phyloP scores from a whole-genome alignment of 2,113 vertebrate genomes.

The Anas platyrhynchos region DNA sequence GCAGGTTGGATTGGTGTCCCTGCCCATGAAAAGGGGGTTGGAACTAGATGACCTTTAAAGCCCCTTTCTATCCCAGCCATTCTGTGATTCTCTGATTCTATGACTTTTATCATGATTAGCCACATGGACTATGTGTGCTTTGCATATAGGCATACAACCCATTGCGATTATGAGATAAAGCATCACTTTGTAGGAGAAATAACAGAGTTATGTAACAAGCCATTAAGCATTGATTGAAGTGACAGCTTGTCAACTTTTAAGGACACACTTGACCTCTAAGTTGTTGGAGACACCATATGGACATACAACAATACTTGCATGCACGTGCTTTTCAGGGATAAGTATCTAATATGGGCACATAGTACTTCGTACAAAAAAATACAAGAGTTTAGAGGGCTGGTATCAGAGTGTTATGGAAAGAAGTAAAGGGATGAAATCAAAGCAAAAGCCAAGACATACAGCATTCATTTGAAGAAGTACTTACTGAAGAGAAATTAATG shows the following conservation, averaged over 20 bases:
- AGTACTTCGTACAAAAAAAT: rapidly evolving
- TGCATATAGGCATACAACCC: not conserved
- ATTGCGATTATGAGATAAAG: not conserved
- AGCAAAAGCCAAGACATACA: not conserved
- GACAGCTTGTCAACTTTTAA: not conserved
- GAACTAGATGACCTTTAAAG: not conserved
- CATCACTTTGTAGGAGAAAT: not conserved
- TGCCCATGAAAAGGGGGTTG: not conserved
- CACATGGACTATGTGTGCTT: rapidly evolving
- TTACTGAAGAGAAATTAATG: not conserved
- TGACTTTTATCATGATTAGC: not conserved
- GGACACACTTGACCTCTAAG: not conserved
- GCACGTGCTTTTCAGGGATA: not conserved
- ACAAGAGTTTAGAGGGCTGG: not conserved
- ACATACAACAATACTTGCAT: not conserved
- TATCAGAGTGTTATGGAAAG: not conserved
- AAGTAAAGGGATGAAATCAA: not conserved
- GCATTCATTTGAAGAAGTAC: not conserved
- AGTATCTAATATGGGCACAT: not conserved
- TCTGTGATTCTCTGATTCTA: not conserved
- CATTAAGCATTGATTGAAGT: not conserved
- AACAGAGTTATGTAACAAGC: rapidly evolving
- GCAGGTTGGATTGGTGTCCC: not conserved
- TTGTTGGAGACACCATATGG: not conserved
- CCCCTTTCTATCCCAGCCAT: not conserved